Evolutionary conservation across 2,888 invertebrate species (phyloP).

Genomic region (Drosophila multiciliata): DNA sequence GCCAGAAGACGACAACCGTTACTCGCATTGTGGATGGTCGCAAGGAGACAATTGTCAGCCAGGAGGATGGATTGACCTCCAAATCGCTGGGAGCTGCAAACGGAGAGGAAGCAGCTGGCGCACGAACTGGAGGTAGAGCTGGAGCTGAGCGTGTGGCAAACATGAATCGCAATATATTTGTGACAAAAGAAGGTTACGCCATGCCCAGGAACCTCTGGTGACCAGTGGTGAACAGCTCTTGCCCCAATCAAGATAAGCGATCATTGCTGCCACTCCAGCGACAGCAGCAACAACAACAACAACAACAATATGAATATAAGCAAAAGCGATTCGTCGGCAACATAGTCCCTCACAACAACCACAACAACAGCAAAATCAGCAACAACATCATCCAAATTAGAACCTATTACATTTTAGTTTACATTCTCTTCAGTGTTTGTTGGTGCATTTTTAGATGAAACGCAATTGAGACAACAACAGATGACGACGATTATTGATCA

Average conservation of each 20-base stretch:
- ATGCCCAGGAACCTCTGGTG: slow-evolving; percentile 85
- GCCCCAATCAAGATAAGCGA: slow-evolving; percentile 74
- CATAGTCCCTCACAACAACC: slow-evolving; percentile 69
- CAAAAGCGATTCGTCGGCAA: slow-evolving; percentile 73
- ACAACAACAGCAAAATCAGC: slow-evolving; percentile 29
- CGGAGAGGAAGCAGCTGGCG: background rate
- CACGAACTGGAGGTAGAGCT: background rate
- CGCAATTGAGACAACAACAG: slow-evolving; percentile 82
- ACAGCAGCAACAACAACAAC: slow-evolving; percentile 68
- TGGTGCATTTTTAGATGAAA: slow-evolving; percentile 84
- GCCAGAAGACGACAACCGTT: slow-evolving; percentile 87
- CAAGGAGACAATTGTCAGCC: slow-evolving; percentile 81
- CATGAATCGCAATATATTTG: slow-evolving; percentile 83
- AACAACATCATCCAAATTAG: slow-evolving; percentile 81
- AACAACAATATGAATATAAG: slow-evolving; percentile 67
- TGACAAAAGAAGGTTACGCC: slow-evolving; percentile 85
- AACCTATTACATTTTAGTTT: slow-evolving; percentile 83
- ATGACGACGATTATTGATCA: slow-evolving; percentile 72
- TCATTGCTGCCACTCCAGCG: slow-evolving; percentile 42
- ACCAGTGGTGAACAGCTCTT: slow-evolving; percentile 83
- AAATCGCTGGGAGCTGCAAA: background rate
- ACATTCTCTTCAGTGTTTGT: slow-evolving; percentile 83
- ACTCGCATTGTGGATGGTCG: slow-evolving; percentile 84
- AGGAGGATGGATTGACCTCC: slow-evolving; percentile 50
- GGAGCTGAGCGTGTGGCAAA: slow-evolving; percentile 32